Percentiles rank a stretch among this genome's conserved stretches.
phyloP scores from a whole-genome alignment of 2,888 invertebrate species.

The Parapristionchus giblindavisi region DNA sequence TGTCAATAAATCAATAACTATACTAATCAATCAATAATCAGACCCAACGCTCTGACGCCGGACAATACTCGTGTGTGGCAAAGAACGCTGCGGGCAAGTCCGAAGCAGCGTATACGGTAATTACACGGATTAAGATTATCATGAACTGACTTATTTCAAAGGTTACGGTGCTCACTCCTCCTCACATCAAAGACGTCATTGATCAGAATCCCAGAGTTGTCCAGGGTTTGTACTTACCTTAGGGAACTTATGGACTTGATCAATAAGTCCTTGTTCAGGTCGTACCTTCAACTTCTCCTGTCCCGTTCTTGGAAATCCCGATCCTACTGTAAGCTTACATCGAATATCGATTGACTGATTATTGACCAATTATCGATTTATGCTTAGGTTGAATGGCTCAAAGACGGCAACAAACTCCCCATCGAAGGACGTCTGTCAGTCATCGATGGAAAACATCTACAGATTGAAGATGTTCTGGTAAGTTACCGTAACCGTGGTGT shows the following conservation, averaged over 20 bases:
- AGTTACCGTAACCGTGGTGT: neutral
- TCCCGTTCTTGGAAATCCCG: slow-evolving; percentile 73
- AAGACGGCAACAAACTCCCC: slow-evolving; percentile 38
- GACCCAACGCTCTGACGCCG: slow-evolving; percentile 72
- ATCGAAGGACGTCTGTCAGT: slow-evolving; percentile 39
- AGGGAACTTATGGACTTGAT: too few species aligned
- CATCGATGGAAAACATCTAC: slow-evolving; percentile 43
- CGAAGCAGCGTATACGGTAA: slow-evolving; percentile 74
- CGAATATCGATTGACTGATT: slow-evolving; percentile 44
- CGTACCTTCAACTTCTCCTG: slow-evolving; percentile 74
- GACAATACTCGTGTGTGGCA: slow-evolving; percentile 77
- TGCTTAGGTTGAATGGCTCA: slow-evolving; percentile 50
- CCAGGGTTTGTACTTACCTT: too few species aligned
- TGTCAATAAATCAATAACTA: neutral
- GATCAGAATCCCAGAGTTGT: slow-evolving; percentile 70
- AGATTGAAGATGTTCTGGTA: slow-evolving; percentile 42
- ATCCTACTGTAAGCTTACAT: slow-evolving; percentile 70
- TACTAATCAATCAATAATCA: neutral
- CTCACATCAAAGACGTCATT: slow-evolving; percentile 65
- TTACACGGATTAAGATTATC: neutral
- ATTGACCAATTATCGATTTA: slow-evolving; percentile 31
- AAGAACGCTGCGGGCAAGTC: slow-evolving; percentile 78
- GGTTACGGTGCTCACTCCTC: slow-evolving; percentile 61
- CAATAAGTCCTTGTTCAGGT: too few species aligned
- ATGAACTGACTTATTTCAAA: slow-evolving; percentile 27